Percentiles rank a stretch among this genome's conserved stretches.
Conservation (phyloP, 2,888 invertebrate genomes). For the Eilema depressum region DNA sequence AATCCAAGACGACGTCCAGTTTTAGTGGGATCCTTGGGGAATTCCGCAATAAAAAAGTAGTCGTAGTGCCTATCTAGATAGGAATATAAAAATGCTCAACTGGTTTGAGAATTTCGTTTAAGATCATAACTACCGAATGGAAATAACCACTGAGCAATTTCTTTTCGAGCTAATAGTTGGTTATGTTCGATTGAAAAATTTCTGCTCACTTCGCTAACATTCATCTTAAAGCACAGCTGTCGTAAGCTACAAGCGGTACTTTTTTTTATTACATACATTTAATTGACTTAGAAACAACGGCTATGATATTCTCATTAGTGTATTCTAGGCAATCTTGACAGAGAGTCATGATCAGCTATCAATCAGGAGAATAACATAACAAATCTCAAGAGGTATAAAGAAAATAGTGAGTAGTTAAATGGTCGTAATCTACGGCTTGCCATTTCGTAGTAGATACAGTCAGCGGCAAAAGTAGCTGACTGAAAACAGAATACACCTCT, state of each 20-base stretch:
- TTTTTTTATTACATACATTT: background rate
- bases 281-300: background rate
- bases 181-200: background rate
- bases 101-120: too few species aligned
- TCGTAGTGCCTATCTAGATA: too few species aligned
- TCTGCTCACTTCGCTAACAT: background rate
- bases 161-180: background rate
- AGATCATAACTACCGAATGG: background rate
- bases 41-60: too few species aligned
- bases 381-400: constrained; percentile 2
- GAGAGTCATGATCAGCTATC: constrained; percentile 10
- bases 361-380: constrained; percentile 3
- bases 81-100: too few species aligned
- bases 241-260: background rate
- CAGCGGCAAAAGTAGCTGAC: too few species aligned
- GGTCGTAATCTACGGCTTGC: background rate
- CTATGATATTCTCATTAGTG: constrained; percentile 7
- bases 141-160: background rate
- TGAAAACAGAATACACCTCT: too few species aligned
- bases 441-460: constrained; percentile 2
- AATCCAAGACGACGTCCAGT: too few species aligned
- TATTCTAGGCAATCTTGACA: background rate
- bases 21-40: too few species aligned
- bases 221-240: constrained; percentile 1
- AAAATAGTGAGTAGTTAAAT: background rate